Conservation (phyloP, 2,113 vertebrate species). For the Gorilla gorilla region DNA sequence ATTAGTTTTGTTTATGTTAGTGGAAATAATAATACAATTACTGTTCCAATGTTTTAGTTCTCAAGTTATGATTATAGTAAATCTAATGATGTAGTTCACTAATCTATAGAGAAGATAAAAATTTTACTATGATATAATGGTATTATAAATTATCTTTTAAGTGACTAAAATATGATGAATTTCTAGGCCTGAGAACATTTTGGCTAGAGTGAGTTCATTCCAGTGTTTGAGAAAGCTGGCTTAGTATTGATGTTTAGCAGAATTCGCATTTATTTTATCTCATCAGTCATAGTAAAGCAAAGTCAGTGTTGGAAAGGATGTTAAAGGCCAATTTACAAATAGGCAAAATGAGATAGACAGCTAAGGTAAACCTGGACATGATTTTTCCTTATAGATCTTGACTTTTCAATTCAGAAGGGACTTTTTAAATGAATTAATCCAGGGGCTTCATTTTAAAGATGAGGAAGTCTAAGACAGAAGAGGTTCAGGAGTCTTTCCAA, state of each 20-base stretch:
- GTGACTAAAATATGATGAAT: background rate
- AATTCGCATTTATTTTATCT: background rate
- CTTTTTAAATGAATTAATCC: background rate
- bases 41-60: background rate
- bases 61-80: background rate
- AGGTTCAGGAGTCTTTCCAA: background rate
- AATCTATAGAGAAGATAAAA: background rate
- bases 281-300: background rate
- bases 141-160: background rate
- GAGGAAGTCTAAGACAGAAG: background rate
- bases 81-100: background rate
- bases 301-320: background rate
- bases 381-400: background rate
- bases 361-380: background rate
- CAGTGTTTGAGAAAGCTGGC: background rate
- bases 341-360: background rate
- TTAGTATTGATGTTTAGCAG: background rate
- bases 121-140: background rate
- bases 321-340: background rate
- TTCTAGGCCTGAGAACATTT: background rate
- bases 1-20: background rate
- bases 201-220: background rate
- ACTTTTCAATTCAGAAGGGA: background rate
- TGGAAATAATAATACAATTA: background rate
- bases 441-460: background rate